Percentiles rank a stretch among this genome's conserved stretches.
These are phyloP conservation scores for Drosophila pseudoananassae DNA, from an alignment of 1,140 invertebrate species.

Conservation along the genomic window DNA sequence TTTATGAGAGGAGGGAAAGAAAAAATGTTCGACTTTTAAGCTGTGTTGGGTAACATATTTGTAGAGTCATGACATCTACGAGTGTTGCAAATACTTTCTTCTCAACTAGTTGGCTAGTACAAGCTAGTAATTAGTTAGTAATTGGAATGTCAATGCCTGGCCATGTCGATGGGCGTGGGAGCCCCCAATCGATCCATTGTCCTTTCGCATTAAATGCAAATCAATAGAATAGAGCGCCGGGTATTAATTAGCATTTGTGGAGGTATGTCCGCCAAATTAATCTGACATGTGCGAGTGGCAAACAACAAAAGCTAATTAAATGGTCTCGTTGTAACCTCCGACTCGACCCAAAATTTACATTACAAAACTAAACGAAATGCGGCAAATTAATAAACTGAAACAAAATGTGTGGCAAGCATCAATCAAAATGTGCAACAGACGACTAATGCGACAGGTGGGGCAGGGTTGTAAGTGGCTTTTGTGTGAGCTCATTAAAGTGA, in stretches of 20 bases:
- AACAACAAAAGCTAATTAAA: slow-evolving; percentile 57
- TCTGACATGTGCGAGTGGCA: slow-evolving; percentile 1
- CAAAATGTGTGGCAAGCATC: slow-evolving; percentile 24
- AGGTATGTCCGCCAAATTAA: background rate
- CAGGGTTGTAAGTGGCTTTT: slow-evolving; percentile 48
- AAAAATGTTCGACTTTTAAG: background rate
- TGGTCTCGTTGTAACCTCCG: slow-evolving; percentile 15
- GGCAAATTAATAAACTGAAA: slow-evolving; percentile 33
- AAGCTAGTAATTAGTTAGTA: background rate
- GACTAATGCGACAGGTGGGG: slow-evolving; percentile 12
- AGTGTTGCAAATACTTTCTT: background rate
- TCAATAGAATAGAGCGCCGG: slow-evolving; percentile 1
- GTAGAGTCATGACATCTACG: background rate
- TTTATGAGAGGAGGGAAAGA: background rate
- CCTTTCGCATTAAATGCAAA: background rate
- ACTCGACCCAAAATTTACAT: slow-evolving; percentile 14
- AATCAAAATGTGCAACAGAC: slow-evolving; percentile 36
- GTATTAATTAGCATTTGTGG: slow-evolving; percentile 13
- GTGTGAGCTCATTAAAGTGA: slow-evolving; percentile 71
- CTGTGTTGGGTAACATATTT: background rate
- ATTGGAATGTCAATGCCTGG: background rate
- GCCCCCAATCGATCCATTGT: background rate
- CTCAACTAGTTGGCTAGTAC: too few species aligned
- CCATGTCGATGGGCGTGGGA: background rate
- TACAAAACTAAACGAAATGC: slow-evolving; percentile 29